Evolutionary conservation across 1,140 invertebrate genomes (phyloP).

Genomic region (Neodiprion virginianus): DNA sequence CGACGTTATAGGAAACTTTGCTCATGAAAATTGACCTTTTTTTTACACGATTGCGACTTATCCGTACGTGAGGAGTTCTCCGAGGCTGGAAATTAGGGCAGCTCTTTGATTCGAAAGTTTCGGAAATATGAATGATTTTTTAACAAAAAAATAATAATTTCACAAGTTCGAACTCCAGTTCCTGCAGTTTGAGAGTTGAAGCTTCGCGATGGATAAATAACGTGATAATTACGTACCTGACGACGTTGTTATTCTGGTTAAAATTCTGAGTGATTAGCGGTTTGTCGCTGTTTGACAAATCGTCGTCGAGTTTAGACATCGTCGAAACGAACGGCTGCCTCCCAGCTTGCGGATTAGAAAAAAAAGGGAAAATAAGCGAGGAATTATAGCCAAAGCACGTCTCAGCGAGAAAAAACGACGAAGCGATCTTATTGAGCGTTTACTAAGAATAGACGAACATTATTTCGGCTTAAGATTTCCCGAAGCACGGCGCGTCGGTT

Average conservation of each 20-base stretch:
- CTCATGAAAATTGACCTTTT: no score
- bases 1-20: no score
- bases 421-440: conserved; percentile 2
- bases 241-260: conserved; percentile 29
- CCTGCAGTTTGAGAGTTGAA: not conserved
- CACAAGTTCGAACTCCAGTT: not conserved
- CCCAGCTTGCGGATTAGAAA: not conserved
- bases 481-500: not conserved
- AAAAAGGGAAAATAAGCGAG: no score
- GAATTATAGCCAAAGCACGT: not conserved
- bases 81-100: not conserved
- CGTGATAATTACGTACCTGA: conserved; percentile 32
- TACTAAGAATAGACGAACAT: not conserved
- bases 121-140: not conserved
- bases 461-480: not conserved
- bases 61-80: no score
- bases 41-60: no score
- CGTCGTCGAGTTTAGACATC: conserved; percentile 55
- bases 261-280: conserved; percentile 47
- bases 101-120: conserved; percentile 3
- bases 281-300: conserved; percentile 55
- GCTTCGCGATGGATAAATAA: conserved; percentile 9
- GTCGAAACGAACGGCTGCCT: conserved; percentile 17
- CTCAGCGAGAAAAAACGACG: not conserved
- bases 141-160: not conserved